phyloP scores from a whole-genome alignment of 2,888 invertebrate genomes.

The Plebejus argus region DNA sequence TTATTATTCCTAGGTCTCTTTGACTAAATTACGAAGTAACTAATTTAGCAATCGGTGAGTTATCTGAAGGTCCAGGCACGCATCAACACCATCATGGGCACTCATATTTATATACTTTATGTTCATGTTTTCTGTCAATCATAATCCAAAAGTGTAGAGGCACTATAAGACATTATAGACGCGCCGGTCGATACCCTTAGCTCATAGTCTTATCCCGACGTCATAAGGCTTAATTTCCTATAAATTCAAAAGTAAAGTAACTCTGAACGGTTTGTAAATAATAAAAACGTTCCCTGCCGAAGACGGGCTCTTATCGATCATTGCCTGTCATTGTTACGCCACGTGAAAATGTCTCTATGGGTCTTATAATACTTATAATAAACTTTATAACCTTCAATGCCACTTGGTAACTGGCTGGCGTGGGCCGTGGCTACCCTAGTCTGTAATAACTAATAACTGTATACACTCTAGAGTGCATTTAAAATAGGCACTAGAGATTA shows the following conservation, averaged over 20 bases:
- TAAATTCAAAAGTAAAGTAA: neutral
- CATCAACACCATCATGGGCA: too few relatives aligned
- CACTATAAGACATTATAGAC: neutral
- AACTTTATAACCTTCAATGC: neutral
- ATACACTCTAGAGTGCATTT: too few relatives aligned
- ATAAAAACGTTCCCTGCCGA: constrained; percentile 1
- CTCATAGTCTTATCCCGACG: neutral
- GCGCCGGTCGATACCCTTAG: neutral
- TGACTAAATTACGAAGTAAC: too few relatives aligned
- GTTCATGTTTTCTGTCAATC: too few relatives aligned
- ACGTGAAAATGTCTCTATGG: neutral
- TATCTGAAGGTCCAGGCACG: too few relatives aligned
- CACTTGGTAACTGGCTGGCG: neutral
- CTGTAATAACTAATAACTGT: neutral
- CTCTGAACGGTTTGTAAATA: neutral
- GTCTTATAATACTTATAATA: neutral
- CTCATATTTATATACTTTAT: too few relatives aligned
- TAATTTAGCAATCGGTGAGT: neutral
- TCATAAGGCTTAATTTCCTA: neutral
- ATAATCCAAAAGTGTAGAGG: too few relatives aligned
- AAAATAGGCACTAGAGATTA: too few relatives aligned
- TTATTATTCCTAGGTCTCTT: too few relatives aligned
- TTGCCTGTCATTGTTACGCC: neutral
- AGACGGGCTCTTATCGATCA: constrained; percentile 18
- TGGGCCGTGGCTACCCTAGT: neutral